Evolutionary conservation across 2,888 invertebrate genomes (phyloP), one percentile per base, ranked within the genome.

Genomic region (Acrocyrtus sp.): DNA sequence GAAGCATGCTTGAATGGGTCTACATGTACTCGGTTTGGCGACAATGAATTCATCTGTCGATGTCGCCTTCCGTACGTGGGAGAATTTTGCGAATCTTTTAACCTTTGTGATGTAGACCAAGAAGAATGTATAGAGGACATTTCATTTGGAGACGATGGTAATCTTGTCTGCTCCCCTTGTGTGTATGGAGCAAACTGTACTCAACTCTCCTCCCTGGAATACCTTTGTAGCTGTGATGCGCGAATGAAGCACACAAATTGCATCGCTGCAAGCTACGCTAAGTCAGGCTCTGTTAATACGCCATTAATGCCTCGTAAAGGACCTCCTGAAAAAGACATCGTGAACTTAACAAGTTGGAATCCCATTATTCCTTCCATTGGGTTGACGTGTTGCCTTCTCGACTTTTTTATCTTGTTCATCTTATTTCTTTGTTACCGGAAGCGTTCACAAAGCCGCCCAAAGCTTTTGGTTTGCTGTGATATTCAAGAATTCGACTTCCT

Each of bases 41-140:
- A 72, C 21, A 56, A 50, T 51, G 75, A 75, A 1, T 76, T 63
- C 24, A 34, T 48, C 27, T 76, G 75, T 34, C 22, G 50, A 57
- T 76, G 75, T 62, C 68, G 68, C 0, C 15, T 69, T 6, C 75
- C 75, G 10, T 76, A 62, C 29, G 22, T 6, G 12, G 69, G 66
- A 6, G 56, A 48, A 19, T 69, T 67, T 47, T 76, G 75, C 26
- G 75, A 76, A n/a, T 22, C 43, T 1, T 65, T 56, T 12, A 50
- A 76, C 39, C 62, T 76, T 1, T 76, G 75, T 24, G 41, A 65
- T 12, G 45, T 76, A 2, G 75, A 76, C 24, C 45, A 24, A 4
- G 75, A 66, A 2, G 75, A 76, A 51, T 76, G 75, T 43, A 34
- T 76, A 1, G 72, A 60, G 6, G 75, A 76, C 43, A 12, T 34